Conservation (phyloP, 1,140 invertebrate species). For the Drosophila trapezifrons region DNA sequence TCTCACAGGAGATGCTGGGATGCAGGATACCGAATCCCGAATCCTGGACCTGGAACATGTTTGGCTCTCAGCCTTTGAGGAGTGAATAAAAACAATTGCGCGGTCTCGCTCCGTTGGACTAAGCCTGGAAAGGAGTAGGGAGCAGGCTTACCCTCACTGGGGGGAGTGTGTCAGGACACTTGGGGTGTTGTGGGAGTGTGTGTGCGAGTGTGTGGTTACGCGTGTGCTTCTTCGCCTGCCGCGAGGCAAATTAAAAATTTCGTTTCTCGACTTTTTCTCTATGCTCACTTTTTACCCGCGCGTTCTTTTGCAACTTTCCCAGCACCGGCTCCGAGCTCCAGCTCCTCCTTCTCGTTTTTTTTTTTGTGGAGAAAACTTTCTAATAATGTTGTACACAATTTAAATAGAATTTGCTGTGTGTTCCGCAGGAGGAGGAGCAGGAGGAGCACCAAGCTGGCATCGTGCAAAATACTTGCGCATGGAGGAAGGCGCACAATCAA, state of each 20-base stretch:
- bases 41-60: not conserved
- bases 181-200: conserved; percentile 19
- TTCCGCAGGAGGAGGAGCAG: conserved; percentile 1
- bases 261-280: conserved; percentile 77
- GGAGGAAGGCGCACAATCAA: conserved; percentile 68
- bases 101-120: conserved; percentile 32
- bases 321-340: not conserved
- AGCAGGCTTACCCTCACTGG: no score
- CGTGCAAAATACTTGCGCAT: conserved; percentile 71
- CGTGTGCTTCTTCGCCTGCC: conserved; percentile 57
- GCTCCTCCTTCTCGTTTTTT: conserved; percentile 18
- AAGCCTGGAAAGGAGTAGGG: conserved; percentile 4
- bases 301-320: conserved; percentile 70
- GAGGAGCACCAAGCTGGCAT: not conserved
- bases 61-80: not conserved
- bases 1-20: conserved; percentile 2
- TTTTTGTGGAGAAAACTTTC: conserved; percentile 74
- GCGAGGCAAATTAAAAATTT: conserved; percentile 82
- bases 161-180: conserved; percentile 49
- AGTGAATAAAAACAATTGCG: conserved; percentile 62
- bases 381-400: conserved; percentile 84
- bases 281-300: conserved; percentile 52
- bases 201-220: conserved; percentile 27
- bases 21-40: not conserved
- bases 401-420: conserved; percentile 81